Percentiles rank a stretch among this genome's conserved stretches.
Evolutionary conservation across 2,113 vertebrate genomes (phyloP).

Genomic region (Oryzias javanicus): DNA sequence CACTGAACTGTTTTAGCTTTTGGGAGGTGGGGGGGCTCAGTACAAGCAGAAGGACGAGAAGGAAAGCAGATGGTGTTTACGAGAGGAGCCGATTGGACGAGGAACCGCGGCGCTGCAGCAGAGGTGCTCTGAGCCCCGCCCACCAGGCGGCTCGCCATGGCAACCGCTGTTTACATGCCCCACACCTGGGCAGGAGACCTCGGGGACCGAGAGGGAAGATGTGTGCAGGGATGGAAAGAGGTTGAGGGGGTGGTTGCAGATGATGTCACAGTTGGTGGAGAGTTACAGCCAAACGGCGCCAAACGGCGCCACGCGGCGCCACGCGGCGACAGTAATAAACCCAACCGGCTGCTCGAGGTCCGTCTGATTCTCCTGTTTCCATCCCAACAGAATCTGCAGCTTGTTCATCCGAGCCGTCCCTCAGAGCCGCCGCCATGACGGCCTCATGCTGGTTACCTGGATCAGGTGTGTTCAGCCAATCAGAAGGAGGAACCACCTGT

Average conservation of each 20-base stretch:
- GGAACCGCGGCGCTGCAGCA: background rate
- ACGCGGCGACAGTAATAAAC: conserved; percentile 49
- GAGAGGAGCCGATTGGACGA: background rate
- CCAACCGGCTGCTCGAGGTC: conserved; percentile 37
- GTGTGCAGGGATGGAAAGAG: conserved; percentile 11
- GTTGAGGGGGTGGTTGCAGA: conserved; percentile 35
- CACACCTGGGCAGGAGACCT: conserved; percentile 50
- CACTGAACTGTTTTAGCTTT: conserved; percentile 14
- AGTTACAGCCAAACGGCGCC: conserved; percentile 53
- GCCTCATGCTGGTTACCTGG: too few species aligned
- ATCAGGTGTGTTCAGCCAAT: too few species aligned
- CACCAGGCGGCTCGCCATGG: conserved; percentile 37
- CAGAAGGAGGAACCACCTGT: too few species aligned
- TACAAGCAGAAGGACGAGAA: background rate
- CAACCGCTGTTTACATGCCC: conserved; percentile 41
- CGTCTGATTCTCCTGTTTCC: conserved; percentile 12
- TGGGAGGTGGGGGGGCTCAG: conserved; percentile 18
- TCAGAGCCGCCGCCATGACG: too few species aligned
- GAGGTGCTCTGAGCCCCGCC: conserved; percentile 37
- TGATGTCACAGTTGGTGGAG: conserved; percentile 68
- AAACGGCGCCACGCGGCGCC: conserved; percentile 47
- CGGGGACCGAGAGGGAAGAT: conserved; percentile 27
- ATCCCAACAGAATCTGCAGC: too few species aligned
- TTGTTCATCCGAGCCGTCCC: too few species aligned
- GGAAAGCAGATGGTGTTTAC: background rate